Base-by-base conservation (phyloP, 2,113 vertebrate species). In the Nesogale talazaci region DNA sequence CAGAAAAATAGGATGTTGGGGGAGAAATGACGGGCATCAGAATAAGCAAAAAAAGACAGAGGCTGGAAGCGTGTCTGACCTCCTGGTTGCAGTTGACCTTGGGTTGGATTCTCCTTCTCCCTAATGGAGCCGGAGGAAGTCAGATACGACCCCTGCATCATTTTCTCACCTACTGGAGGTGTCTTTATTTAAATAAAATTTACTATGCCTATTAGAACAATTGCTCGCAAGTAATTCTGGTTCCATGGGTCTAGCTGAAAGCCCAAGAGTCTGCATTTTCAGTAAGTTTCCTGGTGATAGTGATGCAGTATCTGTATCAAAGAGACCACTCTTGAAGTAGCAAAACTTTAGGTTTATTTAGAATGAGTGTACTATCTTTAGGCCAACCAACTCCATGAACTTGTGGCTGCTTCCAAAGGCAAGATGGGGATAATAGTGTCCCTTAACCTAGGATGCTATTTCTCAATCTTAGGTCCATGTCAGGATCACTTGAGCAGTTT, bases 281-380 rank as follows among this genome's bases (percentile, higher is more conserved):
- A 93, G 83, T 27, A 25, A 83, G 69, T 61, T 52, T 83, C 38
- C 78, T 40, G 59, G 46, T 40, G 79, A 63, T 31, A 40, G 42
- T 20, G 59, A 89, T 63, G 59, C 63, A 91, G 69, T n/a, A n/a
- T 16, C 65, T n/a, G 29, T n/a, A 69, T 16, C 31, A 69, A 69
- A 85, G 61, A n/a, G 83, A 76, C 34, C 78, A 91, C 63, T 75
- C 56, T 92, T 70, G 38, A 72, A 90, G 86, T 17, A 83, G 34
- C 23, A 75, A n/a, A 70, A 29, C 57, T 85, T 91, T 86, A 25
- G 82, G 65, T 72, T 79, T 25, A 76, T 75, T 46, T 61, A 86
- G 40, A 40, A 46, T 25, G 42, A 91, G 27, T 56, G 36, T 74
- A 7, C 40, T 34, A 46, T 5, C 29, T 38, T 67, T 67, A 69